Evolutionary conservation across 2,113 vertebrate species (phyloP).

Genomic region (Columba janthina): DNA sequence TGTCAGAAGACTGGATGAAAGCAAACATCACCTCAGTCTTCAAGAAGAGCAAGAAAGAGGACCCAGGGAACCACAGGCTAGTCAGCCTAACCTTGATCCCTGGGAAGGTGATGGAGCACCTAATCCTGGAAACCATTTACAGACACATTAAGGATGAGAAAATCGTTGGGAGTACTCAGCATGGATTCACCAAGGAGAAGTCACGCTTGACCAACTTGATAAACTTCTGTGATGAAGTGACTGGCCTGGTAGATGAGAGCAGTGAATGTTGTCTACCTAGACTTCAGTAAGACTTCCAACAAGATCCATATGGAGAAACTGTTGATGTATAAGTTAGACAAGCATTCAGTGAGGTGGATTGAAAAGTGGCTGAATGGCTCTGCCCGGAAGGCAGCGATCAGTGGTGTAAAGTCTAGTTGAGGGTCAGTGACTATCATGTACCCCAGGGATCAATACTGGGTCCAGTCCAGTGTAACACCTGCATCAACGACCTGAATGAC

Average conservation of each 20-base stretch:
- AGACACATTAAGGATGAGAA: neutral
- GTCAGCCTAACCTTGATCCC: neutral
- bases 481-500: neutral
- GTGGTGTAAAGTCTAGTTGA: neutral
- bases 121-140: neutral
- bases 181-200: neutral
- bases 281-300: neutral
- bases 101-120: neutral
- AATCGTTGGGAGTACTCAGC: neutral
- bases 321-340: neutral
- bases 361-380: neutral
- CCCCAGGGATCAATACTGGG: neutral
- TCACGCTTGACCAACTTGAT: neutral
- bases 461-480: neutral
- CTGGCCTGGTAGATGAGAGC: neutral
- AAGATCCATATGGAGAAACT: neutral
- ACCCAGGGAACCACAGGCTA: neutral
- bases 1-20: neutral
- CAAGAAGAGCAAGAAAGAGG: neutral
- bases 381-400: neutral
- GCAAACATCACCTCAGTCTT: neutral
- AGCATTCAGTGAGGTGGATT: neutral
- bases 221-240: neutral
- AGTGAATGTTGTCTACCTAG: neutral
- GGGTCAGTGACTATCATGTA: neutral